Conservation (phyloP, 64 coral and sea anemone species). For the Acropora tenuis region DNA sequence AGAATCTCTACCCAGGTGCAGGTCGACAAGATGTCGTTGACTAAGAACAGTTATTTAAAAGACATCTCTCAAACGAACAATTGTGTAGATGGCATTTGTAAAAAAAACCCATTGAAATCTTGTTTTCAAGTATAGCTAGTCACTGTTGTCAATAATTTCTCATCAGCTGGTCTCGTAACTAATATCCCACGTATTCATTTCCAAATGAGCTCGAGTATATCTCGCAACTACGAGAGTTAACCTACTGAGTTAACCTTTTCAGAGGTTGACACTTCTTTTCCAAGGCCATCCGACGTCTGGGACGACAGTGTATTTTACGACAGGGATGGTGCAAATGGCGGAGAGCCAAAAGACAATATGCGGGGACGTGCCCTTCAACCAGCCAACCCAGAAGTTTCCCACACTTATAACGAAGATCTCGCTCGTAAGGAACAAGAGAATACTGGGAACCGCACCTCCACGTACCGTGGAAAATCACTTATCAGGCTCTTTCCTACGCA, state of each 20-base stretch:
- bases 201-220: too few relatives aligned
- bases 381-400: neutral
- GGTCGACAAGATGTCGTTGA: too few relatives aligned
- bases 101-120: too few relatives aligned
- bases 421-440: neutral
- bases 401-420: neutral
- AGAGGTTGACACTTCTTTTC: conserved; percentile 35
- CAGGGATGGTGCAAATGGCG: conserved; percentile 24
- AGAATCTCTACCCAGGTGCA: too few relatives aligned
- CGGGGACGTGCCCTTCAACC: neutral
- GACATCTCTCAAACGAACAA: too few relatives aligned
- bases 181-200: too few relatives aligned
- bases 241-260: neutral
- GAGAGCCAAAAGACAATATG: neutral
- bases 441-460: neutral
- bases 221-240: too few relatives aligned
- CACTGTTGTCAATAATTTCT: too few relatives aligned
- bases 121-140: too few relatives aligned
- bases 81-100: too few relatives aligned
- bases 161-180: too few relatives aligned
- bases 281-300: conserved; percentile 20
- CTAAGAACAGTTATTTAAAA: too few relatives aligned
- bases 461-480: conserved; percentile 49
- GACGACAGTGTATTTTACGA: conserved; percentile 66
- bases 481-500: conserved; percentile 92